phyloP scores from a whole-genome alignment of 2,113 vertebrate species.

The Alosa alosa region DNA sequence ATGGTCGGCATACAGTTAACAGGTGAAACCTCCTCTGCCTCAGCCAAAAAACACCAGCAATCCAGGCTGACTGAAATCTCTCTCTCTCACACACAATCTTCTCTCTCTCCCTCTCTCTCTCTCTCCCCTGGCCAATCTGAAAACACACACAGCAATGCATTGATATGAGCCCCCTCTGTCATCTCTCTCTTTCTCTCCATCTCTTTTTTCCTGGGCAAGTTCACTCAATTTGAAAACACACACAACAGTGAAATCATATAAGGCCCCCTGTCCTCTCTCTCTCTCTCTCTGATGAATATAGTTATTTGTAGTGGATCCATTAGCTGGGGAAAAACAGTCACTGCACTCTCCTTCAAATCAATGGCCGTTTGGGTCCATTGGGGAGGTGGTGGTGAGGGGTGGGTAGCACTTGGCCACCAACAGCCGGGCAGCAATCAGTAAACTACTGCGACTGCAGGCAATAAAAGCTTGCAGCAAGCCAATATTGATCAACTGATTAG shows the following conservation, averaged over 20 bases:
- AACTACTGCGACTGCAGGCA: background rate
- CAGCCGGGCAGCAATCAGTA: background rate
- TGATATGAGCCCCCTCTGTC: conserved; percentile 8
- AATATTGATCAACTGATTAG: conserved; percentile 19
- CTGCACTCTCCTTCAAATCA: conserved; percentile 8
- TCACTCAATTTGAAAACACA: conserved; percentile 32
- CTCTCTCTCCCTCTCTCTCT: background rate
- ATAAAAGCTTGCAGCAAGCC: conserved; percentile 13
- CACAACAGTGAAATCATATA: background rate
- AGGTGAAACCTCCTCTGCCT: conserved; percentile 25
- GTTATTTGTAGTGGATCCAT: conserved; percentile 8
- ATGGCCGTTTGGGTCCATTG: conserved; percentile 3
- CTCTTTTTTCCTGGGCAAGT: background rate
- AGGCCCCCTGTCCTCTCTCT: conserved; percentile 24
- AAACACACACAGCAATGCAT: background rate
- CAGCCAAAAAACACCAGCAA: background rate
- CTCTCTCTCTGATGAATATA: background rate
- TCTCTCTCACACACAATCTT: background rate
- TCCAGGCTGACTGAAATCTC: background rate
- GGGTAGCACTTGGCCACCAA: background rate
- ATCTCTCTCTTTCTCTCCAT: conserved; percentile 15
- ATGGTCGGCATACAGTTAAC: conserved; percentile 26
- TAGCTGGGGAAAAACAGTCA: background rate
- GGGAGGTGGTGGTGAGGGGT: background rate
- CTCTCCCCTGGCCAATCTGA: background rate